These are phyloP conservation scores for Oreohelix idahoensis DNA, from an alignment of 1,140 invertebrate genomes.

Conservation along the genomic window DNA sequence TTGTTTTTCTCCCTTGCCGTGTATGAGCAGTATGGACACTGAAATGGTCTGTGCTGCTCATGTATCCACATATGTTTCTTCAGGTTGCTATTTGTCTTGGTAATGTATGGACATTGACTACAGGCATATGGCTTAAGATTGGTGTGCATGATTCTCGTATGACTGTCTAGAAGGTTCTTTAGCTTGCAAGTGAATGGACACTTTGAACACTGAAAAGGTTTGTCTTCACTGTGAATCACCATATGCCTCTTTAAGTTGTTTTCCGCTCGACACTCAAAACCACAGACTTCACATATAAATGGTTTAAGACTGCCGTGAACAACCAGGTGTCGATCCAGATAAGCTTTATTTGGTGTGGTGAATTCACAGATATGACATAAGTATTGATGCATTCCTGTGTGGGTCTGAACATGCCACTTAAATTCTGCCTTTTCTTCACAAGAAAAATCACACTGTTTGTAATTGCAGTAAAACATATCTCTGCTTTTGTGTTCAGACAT, in stretches of 20 bases:
- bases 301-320: conserved; percentile 11
- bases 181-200: conserved; percentile 28
- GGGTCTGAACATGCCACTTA: conserved; percentile 14
- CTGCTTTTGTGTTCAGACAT: conserved; percentile 34
- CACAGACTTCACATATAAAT: conserved; percentile 26
- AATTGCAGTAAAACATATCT: conserved; percentile 17
- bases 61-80: conserved; percentile 37
- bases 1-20: conserved; percentile 25
- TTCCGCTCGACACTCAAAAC: conserved; percentile 10
- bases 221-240: conserved; percentile 27
- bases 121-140: conserved; percentile 17
- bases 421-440: conserved; percentile 3
- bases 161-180: conserved; percentile 16
- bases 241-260: conserved; percentile 35
- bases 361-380: conserved; percentile 33
- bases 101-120: background rate
- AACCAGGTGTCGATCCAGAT: conserved; percentile 10
- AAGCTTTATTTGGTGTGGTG: background rate
- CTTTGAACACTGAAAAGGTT: conserved; percentile 27
- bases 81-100: conserved; percentile 29
- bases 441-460: conserved; percentile 32
- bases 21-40: conserved; percentile 19
- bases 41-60: conserved; percentile 14
- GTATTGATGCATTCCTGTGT: conserved; percentile 14
- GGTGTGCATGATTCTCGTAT: conserved; percentile 24